These are phyloP conservation scores for Torymus texanus DNA, from an alignment of 2,888 invertebrate genomes.

Conservation along the genomic window DNA sequence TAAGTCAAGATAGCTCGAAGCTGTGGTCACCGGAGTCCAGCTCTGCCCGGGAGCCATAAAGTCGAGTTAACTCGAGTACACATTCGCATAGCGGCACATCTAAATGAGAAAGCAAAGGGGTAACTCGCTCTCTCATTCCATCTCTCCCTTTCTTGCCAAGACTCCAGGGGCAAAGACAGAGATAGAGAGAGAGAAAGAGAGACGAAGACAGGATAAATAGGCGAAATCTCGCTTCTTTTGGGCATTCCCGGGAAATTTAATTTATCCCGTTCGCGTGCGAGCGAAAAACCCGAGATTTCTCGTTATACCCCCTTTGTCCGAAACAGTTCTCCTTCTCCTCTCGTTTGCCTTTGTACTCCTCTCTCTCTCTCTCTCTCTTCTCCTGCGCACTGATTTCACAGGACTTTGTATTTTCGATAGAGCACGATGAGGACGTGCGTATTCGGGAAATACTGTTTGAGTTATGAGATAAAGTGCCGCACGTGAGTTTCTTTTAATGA, in stretches of 20 bases:
- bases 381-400: conserved; percentile 22
- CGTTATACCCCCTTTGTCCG: not conserved
- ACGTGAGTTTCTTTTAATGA: not conserved
- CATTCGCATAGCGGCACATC: conserved; percentile 22
- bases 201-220: conserved; percentile 25
- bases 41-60: conserved; percentile 14
- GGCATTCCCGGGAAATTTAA: conserved; percentile 44
- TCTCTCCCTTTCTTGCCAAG: too few relatives aligned
- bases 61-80: conserved; percentile 41
- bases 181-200: conserved; percentile 24
- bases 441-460: conserved; percentile 13
- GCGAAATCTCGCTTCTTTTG: conserved; percentile 47
- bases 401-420: conserved; percentile 19
- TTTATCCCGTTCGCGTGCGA: conserved; percentile 29
- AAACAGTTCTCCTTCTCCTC: not conserved
- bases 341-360: not conserved
- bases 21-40: conserved; percentile 45
- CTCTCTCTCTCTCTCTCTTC: conserved; percentile 1
- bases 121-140: not conserved
- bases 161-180: not conserved
- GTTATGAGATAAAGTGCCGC: conserved; percentile 21
- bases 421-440: not conserved
- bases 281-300: too few relatives aligned
- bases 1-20: not conserved
- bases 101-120: conserved; percentile 44